Conservation (phyloP, 1,140 invertebrate genomes). For the Zaprionus capensis region DNA sequence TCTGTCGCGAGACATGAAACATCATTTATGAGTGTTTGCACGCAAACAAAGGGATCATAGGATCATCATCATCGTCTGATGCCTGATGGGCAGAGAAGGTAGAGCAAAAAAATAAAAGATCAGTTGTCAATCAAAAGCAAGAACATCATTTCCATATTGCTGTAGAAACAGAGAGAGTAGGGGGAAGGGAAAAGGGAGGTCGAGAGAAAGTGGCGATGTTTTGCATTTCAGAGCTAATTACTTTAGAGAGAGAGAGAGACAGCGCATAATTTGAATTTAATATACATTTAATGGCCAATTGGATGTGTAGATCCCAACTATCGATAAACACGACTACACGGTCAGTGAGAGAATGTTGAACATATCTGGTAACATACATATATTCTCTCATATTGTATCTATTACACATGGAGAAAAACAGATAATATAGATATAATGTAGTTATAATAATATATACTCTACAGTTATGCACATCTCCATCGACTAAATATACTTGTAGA, state of each 20-base stretch:
- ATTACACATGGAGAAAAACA: neutral
- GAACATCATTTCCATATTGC: slow-evolving; percentile 65
- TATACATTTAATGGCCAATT: slow-evolving; percentile 47
- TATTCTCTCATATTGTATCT: neutral
- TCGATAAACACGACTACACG: neutral
- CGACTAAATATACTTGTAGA: no score
- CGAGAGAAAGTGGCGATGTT: neutral
- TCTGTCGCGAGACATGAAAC: slow-evolving; percentile 32
- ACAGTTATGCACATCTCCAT: no score
- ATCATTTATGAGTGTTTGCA: slow-evolving; percentile 67
- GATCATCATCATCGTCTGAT: slow-evolving; percentile 33
- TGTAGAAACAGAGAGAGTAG: neutral
- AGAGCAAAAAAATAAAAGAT: slow-evolving; percentile 50
- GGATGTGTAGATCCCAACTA: neutral
- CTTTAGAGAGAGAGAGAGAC: slow-evolving; percentile 2
- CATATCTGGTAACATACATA: neutral
- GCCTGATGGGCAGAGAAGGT: neutral
- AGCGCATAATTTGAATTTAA: slow-evolving; percentile 65
- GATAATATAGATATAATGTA: no score
- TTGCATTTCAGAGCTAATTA: slow-evolving; percentile 62
- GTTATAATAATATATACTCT: no score
- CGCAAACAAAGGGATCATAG: slow-evolving; percentile 59
- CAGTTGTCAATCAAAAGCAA: slow-evolving; percentile 71
- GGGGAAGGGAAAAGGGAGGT: neutral
- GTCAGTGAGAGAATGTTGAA: neutral